phyloP scores from a whole-genome alignment of 1,140 invertebrate genomes.

The Sipha flava region DNA sequence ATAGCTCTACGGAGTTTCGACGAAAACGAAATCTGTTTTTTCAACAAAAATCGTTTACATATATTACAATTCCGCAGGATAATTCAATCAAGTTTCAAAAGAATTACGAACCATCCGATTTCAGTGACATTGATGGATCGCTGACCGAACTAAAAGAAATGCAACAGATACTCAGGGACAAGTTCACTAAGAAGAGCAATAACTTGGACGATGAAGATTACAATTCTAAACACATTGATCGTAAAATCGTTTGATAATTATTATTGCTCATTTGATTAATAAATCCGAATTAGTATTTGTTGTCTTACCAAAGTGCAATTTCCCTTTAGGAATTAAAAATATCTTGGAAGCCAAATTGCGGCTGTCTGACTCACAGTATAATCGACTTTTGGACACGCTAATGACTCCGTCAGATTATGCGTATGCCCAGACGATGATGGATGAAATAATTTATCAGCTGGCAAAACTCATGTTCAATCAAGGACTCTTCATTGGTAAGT shows the following conservation, averaged over 20 bases:
- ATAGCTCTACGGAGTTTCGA: too few relatives aligned
- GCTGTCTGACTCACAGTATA: conserved; percentile 43
- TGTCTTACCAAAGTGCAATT: background rate
- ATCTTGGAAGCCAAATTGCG: conserved; percentile 7
- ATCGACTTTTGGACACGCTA: conserved; percentile 46
- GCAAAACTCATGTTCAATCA: conserved; percentile 68
- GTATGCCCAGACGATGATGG: conserved; percentile 61
- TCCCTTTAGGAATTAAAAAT: background rate
- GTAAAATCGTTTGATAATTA: too few relatives aligned
- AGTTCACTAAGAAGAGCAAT: background rate
- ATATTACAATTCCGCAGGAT: too few relatives aligned
- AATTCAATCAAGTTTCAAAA: background rate
- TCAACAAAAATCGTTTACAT: too few relatives aligned
- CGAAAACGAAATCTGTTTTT: too few relatives aligned
- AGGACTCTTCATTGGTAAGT: conserved; percentile 51
- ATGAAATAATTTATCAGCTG: conserved; percentile 66
- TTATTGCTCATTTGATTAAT: too few relatives aligned
- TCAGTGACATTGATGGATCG: conserved; percentile 8
- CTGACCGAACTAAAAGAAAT: conserved; percentile 9
- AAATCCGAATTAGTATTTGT: too few relatives aligned
- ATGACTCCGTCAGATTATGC: conserved; percentile 48
- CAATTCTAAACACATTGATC: background rate
- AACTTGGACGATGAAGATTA: background rate
- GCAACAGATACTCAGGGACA: conserved; percentile 14
- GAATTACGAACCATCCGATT: background rate